Conservation (phyloP, 2,888 invertebrate species). For the Bembecia ichneumoniformis region DNA sequence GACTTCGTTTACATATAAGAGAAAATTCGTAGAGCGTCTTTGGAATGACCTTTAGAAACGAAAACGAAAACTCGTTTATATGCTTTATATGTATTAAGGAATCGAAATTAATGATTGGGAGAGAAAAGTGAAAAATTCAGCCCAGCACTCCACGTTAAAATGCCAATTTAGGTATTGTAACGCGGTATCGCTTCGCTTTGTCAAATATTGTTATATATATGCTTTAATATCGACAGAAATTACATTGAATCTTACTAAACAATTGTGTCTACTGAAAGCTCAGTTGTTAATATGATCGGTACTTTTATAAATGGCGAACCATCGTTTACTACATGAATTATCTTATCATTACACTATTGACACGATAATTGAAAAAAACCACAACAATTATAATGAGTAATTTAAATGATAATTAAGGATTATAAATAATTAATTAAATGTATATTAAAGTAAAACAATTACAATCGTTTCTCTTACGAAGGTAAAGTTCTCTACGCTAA, state of each 20-base stretch:
- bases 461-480: constrained; percentile 26
- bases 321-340: constrained; percentile 48
- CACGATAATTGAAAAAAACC: constrained; percentile 53
- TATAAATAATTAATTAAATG: constrained; percentile 25
- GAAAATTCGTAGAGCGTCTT: too few relatives aligned
- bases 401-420: constrained; percentile 22
- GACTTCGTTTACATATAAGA: too few relatives aligned
- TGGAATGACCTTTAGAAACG: too few relatives aligned
- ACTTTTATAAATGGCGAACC: constrained; percentile 42
- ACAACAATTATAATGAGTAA: constrained; percentile 28
- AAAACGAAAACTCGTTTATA: too few relatives aligned
- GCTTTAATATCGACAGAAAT: constrained; percentile 62
- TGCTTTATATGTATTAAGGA: not conserved
- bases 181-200: constrained; percentile 15
- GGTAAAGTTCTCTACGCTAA: constrained; percentile 22
- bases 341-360: constrained; percentile 51
- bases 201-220: constrained; percentile 36
- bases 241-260: constrained; percentile 55
- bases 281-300: constrained; percentile 43
- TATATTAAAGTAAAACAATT: constrained; percentile 18
- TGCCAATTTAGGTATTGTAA: constrained; percentile 6
- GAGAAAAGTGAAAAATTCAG: not conserved
- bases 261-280: constrained; percentile 50
- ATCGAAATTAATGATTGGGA: too few relatives aligned
- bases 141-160: not conserved